Evolutionary conservation across 2,797 vertebrate genomes (phyloP).

Genomic region (Eulemur albifrons): DNA sequence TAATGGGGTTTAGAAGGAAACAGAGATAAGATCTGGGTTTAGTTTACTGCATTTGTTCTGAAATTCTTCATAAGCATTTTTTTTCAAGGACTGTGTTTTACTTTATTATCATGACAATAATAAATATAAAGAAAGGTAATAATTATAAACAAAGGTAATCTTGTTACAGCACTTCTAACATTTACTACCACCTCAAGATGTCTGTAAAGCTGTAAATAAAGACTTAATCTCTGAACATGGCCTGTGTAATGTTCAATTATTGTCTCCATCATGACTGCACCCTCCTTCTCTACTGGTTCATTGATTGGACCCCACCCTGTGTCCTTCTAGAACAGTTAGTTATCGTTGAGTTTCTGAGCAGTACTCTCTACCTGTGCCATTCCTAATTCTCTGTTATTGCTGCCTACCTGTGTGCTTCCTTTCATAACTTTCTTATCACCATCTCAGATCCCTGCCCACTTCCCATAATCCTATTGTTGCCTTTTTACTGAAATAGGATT

Average conservation of each 20-base stretch:
- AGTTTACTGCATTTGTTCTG: background rate
- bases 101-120: background rate
- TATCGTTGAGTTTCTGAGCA: background rate
- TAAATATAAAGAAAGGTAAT: background rate
- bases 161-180: background rate
- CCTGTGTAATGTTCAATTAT: background rate
- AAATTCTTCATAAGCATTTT: background rate
- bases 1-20: background rate
- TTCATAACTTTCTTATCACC: background rate
- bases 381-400: background rate
- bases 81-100: background rate
- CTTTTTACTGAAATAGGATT: background rate
- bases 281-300: background rate
- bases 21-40: background rate
- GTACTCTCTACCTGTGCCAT: background rate
- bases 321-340: background rate
- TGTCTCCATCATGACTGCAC: background rate
- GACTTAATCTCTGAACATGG: background rate
- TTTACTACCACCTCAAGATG: background rate
- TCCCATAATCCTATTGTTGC: background rate
- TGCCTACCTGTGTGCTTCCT: background rate
- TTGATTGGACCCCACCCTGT: too few relatives aligned
- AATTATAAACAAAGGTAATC: background rate
- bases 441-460: background rate
- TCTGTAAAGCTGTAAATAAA: background rate